These are phyloP conservation scores for Romanogobio albipinnatus DNA, from an alignment of 2,113 vertebrate genomes.

Conservation along the genomic window DNA sequence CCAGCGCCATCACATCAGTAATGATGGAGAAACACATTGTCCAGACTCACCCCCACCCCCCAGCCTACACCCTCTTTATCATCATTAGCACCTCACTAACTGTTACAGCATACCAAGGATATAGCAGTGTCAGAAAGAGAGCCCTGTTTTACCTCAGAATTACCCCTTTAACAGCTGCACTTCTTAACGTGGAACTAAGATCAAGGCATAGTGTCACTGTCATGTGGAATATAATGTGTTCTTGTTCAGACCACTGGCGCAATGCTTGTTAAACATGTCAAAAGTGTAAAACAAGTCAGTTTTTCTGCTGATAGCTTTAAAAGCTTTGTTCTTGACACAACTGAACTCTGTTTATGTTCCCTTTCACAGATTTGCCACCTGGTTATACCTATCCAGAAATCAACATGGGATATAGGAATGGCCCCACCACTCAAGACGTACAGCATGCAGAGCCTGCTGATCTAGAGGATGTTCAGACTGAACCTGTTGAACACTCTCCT, in stretches of 20 bases:
- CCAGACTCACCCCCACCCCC: constrained; percentile 48
- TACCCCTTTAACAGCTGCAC: constrained; percentile 28
- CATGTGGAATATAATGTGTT: neutral
- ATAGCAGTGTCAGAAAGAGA: constrained; percentile 64
- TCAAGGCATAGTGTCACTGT: constrained; percentile 48
- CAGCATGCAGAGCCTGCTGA: constrained; percentile 84
- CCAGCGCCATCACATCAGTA: constrained; percentile 62
- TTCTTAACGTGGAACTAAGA: constrained; percentile 29
- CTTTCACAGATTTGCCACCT: constrained; percentile 82
- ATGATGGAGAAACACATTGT: constrained; percentile 68
- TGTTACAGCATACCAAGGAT: constrained; percentile 54
- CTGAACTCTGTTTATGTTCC: constrained; percentile 37
- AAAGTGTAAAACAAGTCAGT: neutral
- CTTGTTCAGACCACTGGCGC: neutral
- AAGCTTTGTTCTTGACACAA: constrained; percentile 17
- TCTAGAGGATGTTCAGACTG: constrained; percentile 83
- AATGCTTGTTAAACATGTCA: neutral
- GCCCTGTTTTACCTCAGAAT: constrained; percentile 59
- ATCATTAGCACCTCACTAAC: constrained; percentile 71
- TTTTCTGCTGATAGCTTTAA: neutral
- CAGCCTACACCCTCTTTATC: constrained; percentile 66
- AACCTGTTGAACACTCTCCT: constrained; percentile 63
- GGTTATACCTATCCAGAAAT: constrained; percentile 81
- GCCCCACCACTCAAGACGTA: constrained; percentile 75
- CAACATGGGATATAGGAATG: constrained; percentile 79